phyloP scores from a whole-genome alignment of 2,113 vertebrate genomes.

The Paedocypris sp. region DNA sequence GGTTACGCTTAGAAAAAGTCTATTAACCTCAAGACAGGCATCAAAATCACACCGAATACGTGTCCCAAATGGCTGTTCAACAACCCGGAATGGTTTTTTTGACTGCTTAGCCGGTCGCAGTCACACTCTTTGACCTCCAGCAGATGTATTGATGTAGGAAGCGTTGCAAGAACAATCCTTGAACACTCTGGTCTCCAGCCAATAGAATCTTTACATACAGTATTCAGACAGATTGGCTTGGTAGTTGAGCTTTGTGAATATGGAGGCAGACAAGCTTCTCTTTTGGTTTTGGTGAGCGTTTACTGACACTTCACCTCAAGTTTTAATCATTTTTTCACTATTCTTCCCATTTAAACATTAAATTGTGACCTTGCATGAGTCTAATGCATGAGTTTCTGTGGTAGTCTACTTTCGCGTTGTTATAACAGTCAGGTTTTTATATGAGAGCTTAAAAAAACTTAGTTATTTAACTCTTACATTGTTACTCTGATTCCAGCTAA shows the following conservation, averaged over 20 bases:
- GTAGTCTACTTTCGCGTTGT: too few species aligned
- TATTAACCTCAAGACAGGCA: constrained; percentile 1
- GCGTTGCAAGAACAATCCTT: constrained; percentile 15
- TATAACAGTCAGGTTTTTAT: too few species aligned
- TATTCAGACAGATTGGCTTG: constrained; percentile 19
- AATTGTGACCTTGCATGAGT: neutral
- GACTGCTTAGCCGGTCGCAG: neutral
- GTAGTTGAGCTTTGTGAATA: constrained; percentile 4
- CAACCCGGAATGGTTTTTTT: too few species aligned
- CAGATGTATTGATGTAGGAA: constrained; percentile 11
- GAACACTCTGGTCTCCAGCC: constrained; percentile 2
- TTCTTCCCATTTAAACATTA: neutral
- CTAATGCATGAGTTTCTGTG: too few species aligned
- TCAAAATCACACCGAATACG: neutral
- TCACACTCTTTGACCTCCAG: constrained; percentile 6
- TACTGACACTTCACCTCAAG: neutral
- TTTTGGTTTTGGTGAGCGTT: constrained; percentile 2
- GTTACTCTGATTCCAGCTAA: too few species aligned
- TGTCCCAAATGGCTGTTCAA: neutral
- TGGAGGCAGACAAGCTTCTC: constrained; percentile 6
- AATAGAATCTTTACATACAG: constrained; percentile 21
- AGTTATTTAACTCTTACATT: too few species aligned
- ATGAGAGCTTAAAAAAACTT: too few species aligned
- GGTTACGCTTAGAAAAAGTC: neutral
- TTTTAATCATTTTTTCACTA: neutral